Percentiles rank a stretch among this genome's conserved stretches.
phyloP scores from a whole-genome alignment of 2,113 vertebrate genomes.

The Micromys minutus region DNA sequence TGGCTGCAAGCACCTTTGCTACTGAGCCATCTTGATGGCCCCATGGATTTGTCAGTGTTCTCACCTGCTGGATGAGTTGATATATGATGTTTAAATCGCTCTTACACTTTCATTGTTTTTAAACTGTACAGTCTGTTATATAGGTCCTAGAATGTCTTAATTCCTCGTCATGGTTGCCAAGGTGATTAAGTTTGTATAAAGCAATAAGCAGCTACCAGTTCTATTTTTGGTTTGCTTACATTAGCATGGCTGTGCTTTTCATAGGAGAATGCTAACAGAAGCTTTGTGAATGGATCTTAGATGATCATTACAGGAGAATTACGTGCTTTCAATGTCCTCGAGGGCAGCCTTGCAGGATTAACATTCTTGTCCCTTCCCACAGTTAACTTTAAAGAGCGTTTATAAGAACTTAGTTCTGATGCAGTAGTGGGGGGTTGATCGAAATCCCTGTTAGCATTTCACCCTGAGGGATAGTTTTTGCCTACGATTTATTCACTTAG shows the following conservation, averaged over 20 bases:
- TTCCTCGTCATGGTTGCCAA: constrained; percentile 89
- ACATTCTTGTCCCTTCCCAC: constrained; percentile 78
- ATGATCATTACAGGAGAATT: constrained; percentile 82
- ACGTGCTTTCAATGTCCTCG: constrained; percentile 80
- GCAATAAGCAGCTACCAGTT: constrained; percentile 91
- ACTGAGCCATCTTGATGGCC: not conserved
- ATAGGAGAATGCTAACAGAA: constrained; percentile 80
- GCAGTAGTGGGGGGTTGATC: constrained; percentile 74
- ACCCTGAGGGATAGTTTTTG: constrained; percentile 83
- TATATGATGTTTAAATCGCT: constrained; percentile 84
- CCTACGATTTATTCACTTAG: constrained; percentile 80
- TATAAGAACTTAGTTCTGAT: constrained; percentile 51
- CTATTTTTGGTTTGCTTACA: constrained; percentile 84
- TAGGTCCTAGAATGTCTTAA: constrained; percentile 95
- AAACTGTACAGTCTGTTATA: constrained; percentile 93
- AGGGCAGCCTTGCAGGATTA: constrained; percentile 82
- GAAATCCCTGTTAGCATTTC: constrained; percentile 84
- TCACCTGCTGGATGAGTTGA: constrained; percentile 83
- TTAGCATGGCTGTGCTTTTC: constrained; percentile 88
- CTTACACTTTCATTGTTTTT: constrained; percentile 88
- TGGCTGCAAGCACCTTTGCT: not conserved
- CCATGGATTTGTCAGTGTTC: constrained; percentile 86
- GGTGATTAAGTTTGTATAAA: constrained; percentile 91
- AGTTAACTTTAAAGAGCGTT: constrained; percentile 82
- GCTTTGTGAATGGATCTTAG: constrained; percentile 83